Conservation (phyloP, 2,797 vertebrate species). For the Chiroxiphia lanceolata region DNA sequence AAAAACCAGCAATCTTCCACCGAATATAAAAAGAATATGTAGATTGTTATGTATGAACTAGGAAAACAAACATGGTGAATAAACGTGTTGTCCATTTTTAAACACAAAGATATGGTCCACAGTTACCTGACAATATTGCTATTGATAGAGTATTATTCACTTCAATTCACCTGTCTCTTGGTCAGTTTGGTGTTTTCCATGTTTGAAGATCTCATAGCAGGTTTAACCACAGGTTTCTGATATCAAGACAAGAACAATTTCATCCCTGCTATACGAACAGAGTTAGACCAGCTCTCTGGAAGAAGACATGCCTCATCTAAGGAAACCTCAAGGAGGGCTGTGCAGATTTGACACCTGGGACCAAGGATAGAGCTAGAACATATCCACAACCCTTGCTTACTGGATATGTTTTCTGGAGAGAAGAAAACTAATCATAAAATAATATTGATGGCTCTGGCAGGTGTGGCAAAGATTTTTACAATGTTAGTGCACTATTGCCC, state of each 20-base stretch:
- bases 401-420: not conserved
- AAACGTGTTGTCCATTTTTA: not conserved
- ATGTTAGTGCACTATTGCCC: rapidly evolving
- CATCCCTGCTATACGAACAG: not conserved
- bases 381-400: not conserved
- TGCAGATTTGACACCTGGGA: not conserved
- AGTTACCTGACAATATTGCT: not conserved
- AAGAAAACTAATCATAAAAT: not conserved
- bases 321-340: not conserved
- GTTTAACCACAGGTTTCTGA: not conserved
- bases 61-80: not conserved
- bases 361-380: not conserved
- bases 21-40: not conserved
- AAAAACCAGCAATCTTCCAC: not conserved
- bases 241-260: not conserved
- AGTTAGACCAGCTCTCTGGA: not conserved
- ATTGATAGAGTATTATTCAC: not conserved
- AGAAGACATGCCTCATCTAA: not conserved
- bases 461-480: not conserved
- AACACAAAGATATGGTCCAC: not conserved
- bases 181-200: not conserved
- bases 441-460: not conserved
- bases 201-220: not conserved
- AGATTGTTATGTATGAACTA: not conserved
- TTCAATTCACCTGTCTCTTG: rapidly evolving